phyloP scores from a whole-genome alignment of 2,797 vertebrate genomes.

The Protonibea diacanthus region DNA sequence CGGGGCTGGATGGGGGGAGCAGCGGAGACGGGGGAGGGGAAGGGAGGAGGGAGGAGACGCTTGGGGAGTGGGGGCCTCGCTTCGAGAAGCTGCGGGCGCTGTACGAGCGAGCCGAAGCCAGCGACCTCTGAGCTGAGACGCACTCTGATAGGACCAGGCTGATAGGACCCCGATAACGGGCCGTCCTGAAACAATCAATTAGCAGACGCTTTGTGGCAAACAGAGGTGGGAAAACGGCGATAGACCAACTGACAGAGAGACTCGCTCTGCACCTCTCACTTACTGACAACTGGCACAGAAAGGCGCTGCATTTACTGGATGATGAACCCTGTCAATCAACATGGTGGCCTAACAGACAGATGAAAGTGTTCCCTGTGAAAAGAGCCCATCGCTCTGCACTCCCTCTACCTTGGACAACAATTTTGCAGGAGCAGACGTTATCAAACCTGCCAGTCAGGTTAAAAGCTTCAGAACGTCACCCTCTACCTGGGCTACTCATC shows the following conservation, averaged over 20 bases:
- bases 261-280: slow-evolving; percentile 33
- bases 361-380: slow-evolving; percentile 50
- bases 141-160: slow-evolving; percentile 14
- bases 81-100: slow-evolving; percentile 90
- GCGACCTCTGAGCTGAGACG: slow-evolving; percentile 78
- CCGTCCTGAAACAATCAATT: slow-evolving; percentile 46
- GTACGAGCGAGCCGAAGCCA: slow-evolving; percentile 85
- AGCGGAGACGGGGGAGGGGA: slow-evolving; percentile 70
- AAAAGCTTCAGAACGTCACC: slow-evolving; percentile 46
- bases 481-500: slow-evolving; percentile 55
- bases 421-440: slow-evolving; percentile 51
- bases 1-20: slow-evolving; percentile 77
- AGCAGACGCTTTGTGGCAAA: slow-evolving; percentile 15
- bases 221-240: slow-evolving; percentile 24
- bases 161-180: slow-evolving; percentile 24
- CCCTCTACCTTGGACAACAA: slow-evolving; percentile 43
- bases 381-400: slow-evolving; percentile 32
- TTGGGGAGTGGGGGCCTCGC: slow-evolving; percentile 90
- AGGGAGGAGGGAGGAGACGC: slow-evolving; percentile 81
- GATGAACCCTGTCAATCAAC: slow-evolving; percentile 70
- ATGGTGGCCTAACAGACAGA: slow-evolving; percentile 50
- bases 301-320: slow-evolving; percentile 63
- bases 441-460: slow-evolving; percentile 65
- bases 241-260: slow-evolving; percentile 37
- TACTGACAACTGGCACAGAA: slow-evolving; percentile 36